Base-by-base conservation (phyloP, 2,113 vertebrate genomes). In the Carassius gibelio region DNA sequence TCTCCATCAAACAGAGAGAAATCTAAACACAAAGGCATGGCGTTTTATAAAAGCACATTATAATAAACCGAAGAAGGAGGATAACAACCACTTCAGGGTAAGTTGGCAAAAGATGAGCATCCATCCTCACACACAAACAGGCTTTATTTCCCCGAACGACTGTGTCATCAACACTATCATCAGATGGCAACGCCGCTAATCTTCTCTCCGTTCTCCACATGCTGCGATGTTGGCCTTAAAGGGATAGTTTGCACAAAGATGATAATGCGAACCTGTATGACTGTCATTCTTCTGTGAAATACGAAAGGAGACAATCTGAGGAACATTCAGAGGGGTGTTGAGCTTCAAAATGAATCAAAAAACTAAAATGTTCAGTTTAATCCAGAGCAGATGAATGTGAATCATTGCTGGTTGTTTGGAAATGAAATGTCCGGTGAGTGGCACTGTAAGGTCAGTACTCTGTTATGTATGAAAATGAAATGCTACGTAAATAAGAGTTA, bases 61-160 rank as follows among this genome's bases (percentile, higher is more conserved):
- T 81, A 81, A 68, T 52, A 90, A 91, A 90, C 48, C 19, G 81
- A 83, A 61, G 86, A 86, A 85, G 10, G 57, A 89, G 75, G 76
- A 86, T 89, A 91, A 89, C 64, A 88, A 84, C 75, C 66, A 66
- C 79, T 81, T 81, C 79, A 81, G 79, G 79, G 61, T 66, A 45
- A 68, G 42, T 68, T 52, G 79, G 61, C 82, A 75, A 23, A 74
- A 59, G 52, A 36, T 34, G 72, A 52, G 42, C 50, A 83, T 72
- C 55, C 50, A 75, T 34, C 26, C 82, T 57, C 52, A 30, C 82
- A 38, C 57, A 77, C 36, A 61, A 52, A 66, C 74, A 52, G 66
- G 42, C 71, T 62, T 52, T 64, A 64, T 66, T 77, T 76, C 74
- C 83, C 61, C 74, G 36, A 76, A 84, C 36, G 66, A 82, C 81